Evolutionary conservation across 1,140 invertebrate species (phyloP).

Genomic region (Zaprionus inermis): DNA sequence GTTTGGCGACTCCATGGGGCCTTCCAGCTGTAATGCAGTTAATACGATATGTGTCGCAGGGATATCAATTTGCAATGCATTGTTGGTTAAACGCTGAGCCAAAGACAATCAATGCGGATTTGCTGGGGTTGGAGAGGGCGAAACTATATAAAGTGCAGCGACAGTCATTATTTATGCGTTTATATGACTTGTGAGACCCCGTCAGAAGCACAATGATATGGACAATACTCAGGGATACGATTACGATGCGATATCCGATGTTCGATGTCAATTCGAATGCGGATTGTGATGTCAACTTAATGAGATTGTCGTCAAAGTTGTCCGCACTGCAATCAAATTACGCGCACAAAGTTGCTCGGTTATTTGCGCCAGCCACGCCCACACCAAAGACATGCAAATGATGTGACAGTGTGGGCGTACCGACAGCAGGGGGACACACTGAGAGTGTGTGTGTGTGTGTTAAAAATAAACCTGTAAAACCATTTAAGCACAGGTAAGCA

Average conservation of each 20-base stretch:
- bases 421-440: not conserved
- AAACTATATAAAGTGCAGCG: conserved; percentile 16
- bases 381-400: conserved; percentile 66
- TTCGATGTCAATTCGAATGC: conserved; percentile 21
- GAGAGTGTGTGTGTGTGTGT: not conserved
- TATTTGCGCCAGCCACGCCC: conserved; percentile 36
- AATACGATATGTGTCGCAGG: not conserved
- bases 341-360: conserved; percentile 54
- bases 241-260: conserved; percentile 27
- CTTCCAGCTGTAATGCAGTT: not conserved
- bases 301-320: conserved; percentile 78
- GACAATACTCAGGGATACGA: no score
- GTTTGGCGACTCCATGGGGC: no score
- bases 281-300: conserved; percentile 70
- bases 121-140: not conserved
- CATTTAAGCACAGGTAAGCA: conserved; percentile 66
- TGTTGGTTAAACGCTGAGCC: conserved; percentile 11
- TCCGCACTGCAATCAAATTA: conserved; percentile 61
- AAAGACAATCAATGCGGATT: conserved; percentile 8
- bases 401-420: conserved; percentile 61
- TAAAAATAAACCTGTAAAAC: conserved; percentile 59
- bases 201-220: conserved; percentile 23
- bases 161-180: conserved; percentile 29
- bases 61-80: conserved; percentile 30
- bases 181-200: conserved; percentile 31